Conservation (phyloP, 1,140 invertebrate genomes). For the Cydia strobilella region DNA sequence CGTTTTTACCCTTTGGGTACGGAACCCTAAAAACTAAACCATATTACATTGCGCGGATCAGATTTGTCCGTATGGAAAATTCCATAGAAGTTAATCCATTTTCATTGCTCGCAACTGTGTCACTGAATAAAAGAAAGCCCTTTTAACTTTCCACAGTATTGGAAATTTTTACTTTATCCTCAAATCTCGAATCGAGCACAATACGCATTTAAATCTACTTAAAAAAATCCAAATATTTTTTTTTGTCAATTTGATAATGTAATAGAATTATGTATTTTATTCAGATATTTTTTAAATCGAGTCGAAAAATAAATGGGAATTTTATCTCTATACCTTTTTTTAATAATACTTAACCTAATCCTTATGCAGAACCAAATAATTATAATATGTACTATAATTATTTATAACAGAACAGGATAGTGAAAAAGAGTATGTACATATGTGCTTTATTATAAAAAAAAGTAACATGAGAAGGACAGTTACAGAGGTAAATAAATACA, state of each 20-base stretch:
- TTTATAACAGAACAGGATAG: too few species aligned
- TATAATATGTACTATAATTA: too few species aligned
- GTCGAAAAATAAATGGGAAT: conserved; percentile 19
- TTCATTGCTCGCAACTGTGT: neutral
- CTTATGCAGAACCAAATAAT: neutral
- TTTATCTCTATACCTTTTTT: conserved; percentile 5
- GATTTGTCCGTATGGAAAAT: too few species aligned
- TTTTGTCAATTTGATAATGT: conserved; percentile 13
- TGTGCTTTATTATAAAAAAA: too few species aligned
- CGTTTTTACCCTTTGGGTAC: too few species aligned
- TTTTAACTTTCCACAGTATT: neutral
- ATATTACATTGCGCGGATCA: neutral
- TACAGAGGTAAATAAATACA: too few species aligned
- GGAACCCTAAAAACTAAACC: too few species aligned
- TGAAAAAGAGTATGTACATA: too few species aligned
- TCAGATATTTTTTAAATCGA: conserved; percentile 26
- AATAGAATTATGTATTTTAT: conserved; percentile 24
- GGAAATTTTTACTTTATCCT: neutral
- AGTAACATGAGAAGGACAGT: too few species aligned
- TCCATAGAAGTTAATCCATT: neutral
- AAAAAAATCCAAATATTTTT: neutral
- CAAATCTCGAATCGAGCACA: conserved; percentile 16
- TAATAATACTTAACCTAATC: neutral
- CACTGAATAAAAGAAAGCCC: neutral
- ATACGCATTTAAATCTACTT: conserved; percentile 9